phyloP scores from a whole-genome alignment of 1,140 invertebrate genomes.

The Wiebesia pumilae region DNA sequence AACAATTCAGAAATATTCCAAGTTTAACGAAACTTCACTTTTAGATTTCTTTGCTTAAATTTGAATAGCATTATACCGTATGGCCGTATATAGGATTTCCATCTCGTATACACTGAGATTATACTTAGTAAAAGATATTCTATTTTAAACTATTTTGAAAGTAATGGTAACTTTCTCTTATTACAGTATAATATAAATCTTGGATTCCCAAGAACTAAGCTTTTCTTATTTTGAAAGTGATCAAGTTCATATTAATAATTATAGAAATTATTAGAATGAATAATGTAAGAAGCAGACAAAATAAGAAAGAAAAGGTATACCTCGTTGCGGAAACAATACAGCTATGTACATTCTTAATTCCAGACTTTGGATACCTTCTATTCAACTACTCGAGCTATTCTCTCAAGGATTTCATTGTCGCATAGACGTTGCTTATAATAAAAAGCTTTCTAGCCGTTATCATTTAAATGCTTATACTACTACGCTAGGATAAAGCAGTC shows the following conservation, averaged over 20 bases:
- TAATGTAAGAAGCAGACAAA: neutral
- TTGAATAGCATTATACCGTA: neutral
- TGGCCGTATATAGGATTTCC: neutral
- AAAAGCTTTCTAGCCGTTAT: neutral
- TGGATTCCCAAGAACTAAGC: no score
- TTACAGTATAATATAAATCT: no score
- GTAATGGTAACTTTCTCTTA: no score
- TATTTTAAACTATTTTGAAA: neutral
- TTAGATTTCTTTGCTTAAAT: neutral
- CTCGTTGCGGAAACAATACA: neutral
- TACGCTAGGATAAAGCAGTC: neutral
- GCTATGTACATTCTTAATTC: neutral
- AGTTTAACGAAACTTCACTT: neutral
- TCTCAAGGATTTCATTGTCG: neutral
- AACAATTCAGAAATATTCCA: neutral
- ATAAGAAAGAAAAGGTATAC: neutral
- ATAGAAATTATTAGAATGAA: neutral
- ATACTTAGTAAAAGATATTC: neutral
- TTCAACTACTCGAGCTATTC: neutral
- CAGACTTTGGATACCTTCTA: neutral
- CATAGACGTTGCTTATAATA: slow-evolving; percentile 2
- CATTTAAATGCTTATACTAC: neutral
- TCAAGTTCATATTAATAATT: no score
- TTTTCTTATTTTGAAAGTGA: neutral
- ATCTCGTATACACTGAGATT: neutral